Conservation (phyloP, 2,888 invertebrate genomes). For the Notocelia uddmanniana region DNA sequence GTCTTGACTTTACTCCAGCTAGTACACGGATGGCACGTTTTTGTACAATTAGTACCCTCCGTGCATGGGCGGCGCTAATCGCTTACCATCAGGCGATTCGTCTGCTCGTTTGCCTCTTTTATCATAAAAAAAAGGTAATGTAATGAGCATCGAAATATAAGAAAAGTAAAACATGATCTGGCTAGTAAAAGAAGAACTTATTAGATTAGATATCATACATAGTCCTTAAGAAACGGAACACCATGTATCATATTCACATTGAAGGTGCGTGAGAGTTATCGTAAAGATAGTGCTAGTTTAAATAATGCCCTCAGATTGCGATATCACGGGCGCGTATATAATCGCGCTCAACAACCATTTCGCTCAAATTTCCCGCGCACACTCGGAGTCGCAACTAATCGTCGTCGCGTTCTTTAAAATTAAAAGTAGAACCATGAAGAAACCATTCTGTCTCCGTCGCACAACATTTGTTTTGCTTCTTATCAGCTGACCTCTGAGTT, state of each 20-base stretch:
- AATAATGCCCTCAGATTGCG: constrained; percentile 47
- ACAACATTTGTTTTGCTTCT: constrained; percentile 56
- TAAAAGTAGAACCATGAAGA: constrained; percentile 48
- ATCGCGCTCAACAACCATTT: constrained; percentile 37
- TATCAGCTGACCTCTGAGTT: constrained; percentile 55
- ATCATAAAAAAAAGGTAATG: too few species aligned
- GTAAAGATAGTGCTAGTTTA: constrained; percentile 45
- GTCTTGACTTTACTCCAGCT: too few species aligned
- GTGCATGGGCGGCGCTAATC: too few species aligned
- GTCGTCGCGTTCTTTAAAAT: constrained; percentile 49
- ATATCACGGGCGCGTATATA: constrained; percentile 46
- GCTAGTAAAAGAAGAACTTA: too few species aligned
- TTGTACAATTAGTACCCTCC: too few species aligned
- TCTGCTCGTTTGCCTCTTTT: too few species aligned
- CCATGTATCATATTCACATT: constrained; percentile 48
- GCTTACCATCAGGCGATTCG: too few species aligned
- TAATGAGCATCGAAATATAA: too few species aligned
- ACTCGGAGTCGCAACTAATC: constrained; percentile 48
- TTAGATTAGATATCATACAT: too few species aligned
- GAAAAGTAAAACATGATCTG: too few species aligned
- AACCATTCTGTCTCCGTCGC: constrained; percentile 59
- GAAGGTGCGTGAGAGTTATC: constrained; percentile 52
- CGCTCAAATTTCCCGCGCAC: constrained; percentile 56
- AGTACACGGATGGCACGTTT: too few species aligned
- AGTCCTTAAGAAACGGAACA: constrained; percentile 38